Evolutionary conservation across 2,113 vertebrate species (phyloP).

Genomic region (Telmatochromis sp.): DNA sequence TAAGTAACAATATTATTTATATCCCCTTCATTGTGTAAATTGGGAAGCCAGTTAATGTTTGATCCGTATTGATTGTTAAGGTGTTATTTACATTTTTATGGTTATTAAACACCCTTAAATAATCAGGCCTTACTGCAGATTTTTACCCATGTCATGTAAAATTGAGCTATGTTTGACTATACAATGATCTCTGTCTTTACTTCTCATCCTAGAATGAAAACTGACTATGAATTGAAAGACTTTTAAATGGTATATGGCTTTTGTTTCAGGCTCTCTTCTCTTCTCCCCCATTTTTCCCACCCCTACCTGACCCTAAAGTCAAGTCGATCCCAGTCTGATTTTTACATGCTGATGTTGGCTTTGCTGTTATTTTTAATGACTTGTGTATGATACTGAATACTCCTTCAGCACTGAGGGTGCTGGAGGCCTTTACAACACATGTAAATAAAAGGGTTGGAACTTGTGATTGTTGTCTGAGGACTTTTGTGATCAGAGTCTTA

Average conservation of each 20-base stretch:
- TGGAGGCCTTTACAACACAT: conserved; percentile 40
- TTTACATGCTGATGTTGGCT: conserved; percentile 34
- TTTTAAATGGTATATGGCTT: neutral
- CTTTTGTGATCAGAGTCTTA: neutral
- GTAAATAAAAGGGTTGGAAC: conserved; percentile 53
- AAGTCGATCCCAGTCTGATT: conserved; percentile 8
- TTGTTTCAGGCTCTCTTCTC: neutral
- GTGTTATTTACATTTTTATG: neutral
- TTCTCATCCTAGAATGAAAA: neutral
- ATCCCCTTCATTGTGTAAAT: neutral
- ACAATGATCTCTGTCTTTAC: neutral
- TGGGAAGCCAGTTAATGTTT: neutral
- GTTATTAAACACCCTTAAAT: neutral
- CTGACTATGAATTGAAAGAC: neutral
- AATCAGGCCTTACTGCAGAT: neutral
- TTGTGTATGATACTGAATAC: conserved; percentile 12
- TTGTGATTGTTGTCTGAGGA: conserved; percentile 3
- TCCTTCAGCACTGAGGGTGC: conserved; percentile 39
- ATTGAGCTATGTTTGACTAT: neutral
- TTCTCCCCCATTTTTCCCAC: neutral
- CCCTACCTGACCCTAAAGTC: neutral
- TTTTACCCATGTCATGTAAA: neutral
- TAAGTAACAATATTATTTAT: neutral
- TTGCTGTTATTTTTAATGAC: conserved; percentile 51
- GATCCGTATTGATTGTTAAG: neutral